Conservation (phyloP, 2,888 invertebrate genomes). For the Pocota personata region DNA sequence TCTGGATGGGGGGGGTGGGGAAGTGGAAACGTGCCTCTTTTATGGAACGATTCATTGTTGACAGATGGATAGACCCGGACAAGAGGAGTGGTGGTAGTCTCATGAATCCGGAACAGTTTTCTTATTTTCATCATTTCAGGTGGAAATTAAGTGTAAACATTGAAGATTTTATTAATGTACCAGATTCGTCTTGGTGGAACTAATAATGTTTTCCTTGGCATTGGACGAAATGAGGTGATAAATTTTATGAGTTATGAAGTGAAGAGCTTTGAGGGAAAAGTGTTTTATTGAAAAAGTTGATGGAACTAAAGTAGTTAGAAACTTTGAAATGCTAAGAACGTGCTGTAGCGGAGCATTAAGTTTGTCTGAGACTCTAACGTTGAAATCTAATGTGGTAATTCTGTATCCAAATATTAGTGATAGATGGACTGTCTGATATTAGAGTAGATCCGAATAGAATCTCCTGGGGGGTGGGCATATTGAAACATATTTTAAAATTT, state of each 20-base stretch:
- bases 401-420: too few relatives aligned
- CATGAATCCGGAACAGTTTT: neutral
- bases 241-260: slow-evolving; percentile 6
- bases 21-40: neutral
- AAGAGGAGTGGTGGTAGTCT: too few relatives aligned
- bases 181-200: neutral
- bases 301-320: too few relatives aligned
- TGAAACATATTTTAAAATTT: too few relatives aligned
- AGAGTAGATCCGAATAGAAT: too few relatives aligned
- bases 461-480: too few relatives aligned
- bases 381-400: too few relatives aligned
- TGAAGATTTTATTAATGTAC: slow-evolving; percentile 13
- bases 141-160: slow-evolving; percentile 23
- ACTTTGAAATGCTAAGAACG: too few relatives aligned
- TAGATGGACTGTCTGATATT: too few relatives aligned
- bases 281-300: too few relatives aligned
- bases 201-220: neutral
- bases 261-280: neutral
- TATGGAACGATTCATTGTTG: neutral
- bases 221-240: neutral
- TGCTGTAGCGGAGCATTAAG: too few relatives aligned
- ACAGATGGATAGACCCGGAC: neutral
- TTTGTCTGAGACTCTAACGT: too few relatives aligned
- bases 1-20: neutral
- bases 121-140: slow-evolving; percentile 1